Conservation (phyloP, 2,797 vertebrate species). For the Leucoraja ocellata region DNA sequence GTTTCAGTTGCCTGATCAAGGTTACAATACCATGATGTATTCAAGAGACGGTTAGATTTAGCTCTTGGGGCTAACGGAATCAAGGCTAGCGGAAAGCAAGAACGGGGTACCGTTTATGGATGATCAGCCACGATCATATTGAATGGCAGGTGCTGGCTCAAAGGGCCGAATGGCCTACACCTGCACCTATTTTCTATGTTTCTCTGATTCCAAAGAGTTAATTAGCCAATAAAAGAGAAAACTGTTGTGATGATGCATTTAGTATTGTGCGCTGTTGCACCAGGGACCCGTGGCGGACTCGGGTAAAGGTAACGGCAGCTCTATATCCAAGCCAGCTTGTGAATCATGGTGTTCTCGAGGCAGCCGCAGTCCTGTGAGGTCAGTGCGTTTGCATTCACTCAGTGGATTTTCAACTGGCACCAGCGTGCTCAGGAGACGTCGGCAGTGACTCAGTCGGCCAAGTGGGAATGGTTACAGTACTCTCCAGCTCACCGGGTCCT, state of each 20-base stretch:
- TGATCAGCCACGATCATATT: too few species aligned
- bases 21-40: too few species aligned
- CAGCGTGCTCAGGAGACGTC: not conserved
- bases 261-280: not conserved
- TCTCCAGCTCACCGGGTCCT: not conserved
- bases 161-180: too few species aligned
- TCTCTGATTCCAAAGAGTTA: not conserved
- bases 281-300: not conserved
- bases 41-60: too few species aligned
- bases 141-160: too few species aligned
- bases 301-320: not conserved
- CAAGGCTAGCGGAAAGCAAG: too few species aligned
- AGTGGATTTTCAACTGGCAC: not conserved
- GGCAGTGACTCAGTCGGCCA: not conserved
- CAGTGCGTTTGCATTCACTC: not conserved
- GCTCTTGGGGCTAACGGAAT: too few species aligned
- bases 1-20: too few species aligned
- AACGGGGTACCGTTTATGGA: too few species aligned
- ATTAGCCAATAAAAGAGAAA: not conserved
- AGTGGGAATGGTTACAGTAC: slow-evolving; percentile 10
- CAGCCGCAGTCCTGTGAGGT: not conserved
- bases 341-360: not conserved
- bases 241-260: not conserved
- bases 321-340: not conserved
- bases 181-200: too few species aligned